These are phyloP conservation scores for Protobothrops flavoviridis DNA, from an alignment of 2,113 vertebrate genomes.

Conservation along the genomic window DNA sequence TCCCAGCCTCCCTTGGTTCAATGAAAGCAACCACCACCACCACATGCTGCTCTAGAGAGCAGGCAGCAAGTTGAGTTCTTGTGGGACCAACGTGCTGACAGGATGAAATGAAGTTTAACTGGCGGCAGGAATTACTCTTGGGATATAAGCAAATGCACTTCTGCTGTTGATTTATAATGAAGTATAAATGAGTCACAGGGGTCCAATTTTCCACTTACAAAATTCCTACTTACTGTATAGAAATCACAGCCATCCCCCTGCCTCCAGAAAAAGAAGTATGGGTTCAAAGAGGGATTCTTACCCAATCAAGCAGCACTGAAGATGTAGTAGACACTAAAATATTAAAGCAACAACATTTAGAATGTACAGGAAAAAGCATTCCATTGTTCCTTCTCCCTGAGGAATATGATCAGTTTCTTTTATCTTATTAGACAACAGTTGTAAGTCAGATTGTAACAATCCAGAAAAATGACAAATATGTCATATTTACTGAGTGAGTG, in stretches of 20 bases:
- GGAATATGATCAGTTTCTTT: neutral
- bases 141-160: constrained; percentile 17
- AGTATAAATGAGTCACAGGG: neutral
- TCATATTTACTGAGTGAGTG: neutral
- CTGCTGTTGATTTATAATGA: constrained; percentile 25
- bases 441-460: neutral
- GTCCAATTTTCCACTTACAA: constrained; percentile 40
- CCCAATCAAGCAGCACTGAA: neutral
- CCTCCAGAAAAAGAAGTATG: neutral
- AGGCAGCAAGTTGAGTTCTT: constrained; percentile 26
- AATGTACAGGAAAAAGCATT: neutral
- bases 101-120: neutral
- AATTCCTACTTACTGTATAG: neutral
- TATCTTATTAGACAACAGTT: neutral
- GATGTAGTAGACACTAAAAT: neutral
- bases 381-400: neutral
- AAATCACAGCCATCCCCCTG: neutral
- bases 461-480: neutral
- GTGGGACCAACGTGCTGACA: constrained; percentile 13
- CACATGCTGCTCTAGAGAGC: constrained; percentile 7
- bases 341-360: neutral
- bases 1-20: constrained; percentile 53
- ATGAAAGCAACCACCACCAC: neutral
- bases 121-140: neutral
- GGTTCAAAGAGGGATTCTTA: neutral